A percentile compares a stretch with the other conserved stretches of the same genome.
phyloP scores from a whole-genome alignment of 2,797 vertebrate genomes.

The Cryptoprocta ferox region DNA sequence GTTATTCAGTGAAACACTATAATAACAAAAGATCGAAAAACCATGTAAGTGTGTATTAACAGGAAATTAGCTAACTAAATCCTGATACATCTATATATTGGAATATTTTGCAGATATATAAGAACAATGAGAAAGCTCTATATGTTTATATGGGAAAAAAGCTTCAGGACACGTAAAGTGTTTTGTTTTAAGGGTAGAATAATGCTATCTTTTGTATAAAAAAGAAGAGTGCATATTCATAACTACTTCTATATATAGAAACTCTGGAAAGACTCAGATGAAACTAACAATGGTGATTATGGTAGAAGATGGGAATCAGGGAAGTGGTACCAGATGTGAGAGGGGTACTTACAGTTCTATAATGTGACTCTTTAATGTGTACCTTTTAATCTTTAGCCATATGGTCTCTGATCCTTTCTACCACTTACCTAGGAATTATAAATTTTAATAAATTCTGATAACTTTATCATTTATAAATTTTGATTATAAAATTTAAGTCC shows the following conservation, averaged over 20 bases:
- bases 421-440: not conserved
- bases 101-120: not conserved
- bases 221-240: not conserved
- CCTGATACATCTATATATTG: not conserved
- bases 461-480: constrained; percentile 7
- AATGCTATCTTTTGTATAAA: not conserved
- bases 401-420: not conserved
- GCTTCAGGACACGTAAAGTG: not conserved
- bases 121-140: constrained; percentile 15
- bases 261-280: not conserved
- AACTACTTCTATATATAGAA: not conserved
- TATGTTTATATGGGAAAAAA: not conserved
- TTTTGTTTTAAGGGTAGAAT: not conserved
- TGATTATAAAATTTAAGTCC: not conserved
- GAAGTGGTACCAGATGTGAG: not conserved
- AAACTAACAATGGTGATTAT: not conserved
- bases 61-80: not conserved
- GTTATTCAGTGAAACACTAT: not conserved
- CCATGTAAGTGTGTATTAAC: not conserved
- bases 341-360: not conserved
- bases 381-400: not conserved
- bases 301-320: not conserved
- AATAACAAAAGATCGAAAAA: not conserved
- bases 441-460: constrained; percentile 3
- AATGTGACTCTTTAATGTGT: not conserved